Base-by-base conservation (phyloP, 2,113 vertebrate species). In the Entelurus aequoreus region DNA sequence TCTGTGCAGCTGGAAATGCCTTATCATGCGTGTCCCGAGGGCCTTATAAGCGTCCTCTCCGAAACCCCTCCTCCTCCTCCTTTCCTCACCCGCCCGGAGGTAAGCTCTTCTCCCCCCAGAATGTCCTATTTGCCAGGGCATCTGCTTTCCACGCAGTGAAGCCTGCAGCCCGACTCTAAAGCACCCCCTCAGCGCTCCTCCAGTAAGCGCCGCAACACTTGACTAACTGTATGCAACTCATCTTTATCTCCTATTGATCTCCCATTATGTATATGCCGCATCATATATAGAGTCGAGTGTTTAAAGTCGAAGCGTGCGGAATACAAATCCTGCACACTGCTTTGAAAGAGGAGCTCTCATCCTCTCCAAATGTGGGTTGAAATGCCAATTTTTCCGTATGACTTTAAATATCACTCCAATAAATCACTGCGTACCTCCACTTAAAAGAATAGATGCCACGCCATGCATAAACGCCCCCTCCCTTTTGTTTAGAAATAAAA, bases 1-100 rank as follows among this genome's bases (percentile, higher is more conserved):
- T 77, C 68, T 72, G 69, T 78, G 61, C 87, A 90, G 90, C 87
- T 84, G 86, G 87, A 91, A 79, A 71, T 85, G 54, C 87, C 88
- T 77, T 89, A 85, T 90, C 82, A 78, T 74, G 78, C 82, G 80
- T 82, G 81, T 75, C 84, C 86, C 62, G 87, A 88, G 71, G 88
- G 86, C 74, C 76, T 82, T 66, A 73, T 77, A 79, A 84, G 89
- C 83, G 72, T 65, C 63, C 83, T 73, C 72, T 81, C 82, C 80
- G 86, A 86, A 75, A 78, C 75, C 76, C 81, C 83, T 83, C 83
- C 78, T 86, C 81, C 85, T 84, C 84, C 78, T 85, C 72, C 84
- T 65, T 71, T 82, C 79, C 77, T 81, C 79, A 62, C 63, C 69
- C 63, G 68, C 83, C 72, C 75, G 67, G 87, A 90, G 89, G 90